Percentiles rank a stretch among this genome's conserved stretches.
Conservation (phyloP, 1,140 invertebrate species). For the Drosophila arizonae region DNA sequence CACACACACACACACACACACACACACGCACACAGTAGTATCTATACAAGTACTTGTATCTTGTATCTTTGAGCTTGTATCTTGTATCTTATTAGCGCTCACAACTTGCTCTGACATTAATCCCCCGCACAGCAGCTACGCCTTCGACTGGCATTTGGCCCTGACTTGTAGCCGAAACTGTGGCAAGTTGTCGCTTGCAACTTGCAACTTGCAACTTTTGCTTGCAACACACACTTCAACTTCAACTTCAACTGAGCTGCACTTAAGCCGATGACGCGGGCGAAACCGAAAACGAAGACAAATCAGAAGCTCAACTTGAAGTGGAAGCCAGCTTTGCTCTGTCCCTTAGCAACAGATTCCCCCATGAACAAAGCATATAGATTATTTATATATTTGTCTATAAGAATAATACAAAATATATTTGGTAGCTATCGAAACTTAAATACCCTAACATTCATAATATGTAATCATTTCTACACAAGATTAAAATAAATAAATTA, state of each 20-base stretch:
- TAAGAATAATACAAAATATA: conserved; percentile 17
- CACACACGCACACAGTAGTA: neutral
- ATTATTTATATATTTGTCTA: neutral
- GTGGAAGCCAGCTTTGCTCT: conserved; percentile 19
- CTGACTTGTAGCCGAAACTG: conserved; percentile 17
- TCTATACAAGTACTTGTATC: conserved; percentile 17
- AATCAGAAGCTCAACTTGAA: conserved; percentile 21
- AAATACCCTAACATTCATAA: conserved; percentile 5
- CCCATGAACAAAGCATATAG: conserved; percentile 40
- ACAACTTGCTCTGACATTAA: conserved; percentile 69
- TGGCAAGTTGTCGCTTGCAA: conserved; percentile 36
- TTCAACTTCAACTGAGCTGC: conserved; percentile 61
- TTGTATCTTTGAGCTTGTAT: conserved; percentile 16
- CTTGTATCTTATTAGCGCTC: conserved; percentile 72
- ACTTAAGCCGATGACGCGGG: conserved; percentile 57
- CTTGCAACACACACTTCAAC: conserved; percentile 51
- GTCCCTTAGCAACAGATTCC: conserved; percentile 10
- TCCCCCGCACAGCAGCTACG: conserved; percentile 21
- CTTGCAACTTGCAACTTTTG: conserved; percentile 15
- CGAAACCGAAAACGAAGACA: conserved; percentile 4
- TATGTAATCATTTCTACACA: neutral
- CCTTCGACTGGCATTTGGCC: conserved; percentile 11
- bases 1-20: conserved; percentile 36
- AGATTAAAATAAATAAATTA: neutral
- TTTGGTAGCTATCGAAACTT: neutral